Conservation (phyloP, 2,113 vertebrate species). For the Butorides virescens region DNA sequence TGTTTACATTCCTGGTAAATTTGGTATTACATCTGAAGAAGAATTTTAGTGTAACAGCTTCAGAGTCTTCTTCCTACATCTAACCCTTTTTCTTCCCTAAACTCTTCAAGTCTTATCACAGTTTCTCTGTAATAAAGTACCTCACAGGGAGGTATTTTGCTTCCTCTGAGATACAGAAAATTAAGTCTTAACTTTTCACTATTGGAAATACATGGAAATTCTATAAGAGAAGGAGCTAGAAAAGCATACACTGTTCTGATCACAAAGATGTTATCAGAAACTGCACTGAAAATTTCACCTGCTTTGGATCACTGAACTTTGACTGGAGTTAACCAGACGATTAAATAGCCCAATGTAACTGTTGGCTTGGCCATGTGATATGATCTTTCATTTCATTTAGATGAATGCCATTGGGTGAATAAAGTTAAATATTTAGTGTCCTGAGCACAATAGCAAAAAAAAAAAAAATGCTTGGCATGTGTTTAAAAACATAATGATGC, state of each 20-base stretch:
- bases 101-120: neutral
- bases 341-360: neutral
- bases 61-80: neutral
- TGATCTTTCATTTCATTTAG: neutral
- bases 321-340: neutral
- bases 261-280: neutral
- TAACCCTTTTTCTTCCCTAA: neutral
- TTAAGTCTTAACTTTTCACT: neutral
- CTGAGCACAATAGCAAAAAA: neutral
- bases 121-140: neutral
- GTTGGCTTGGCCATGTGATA: neutral
- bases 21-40: neutral
- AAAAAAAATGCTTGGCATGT: neutral
- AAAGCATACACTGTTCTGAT: neutral
- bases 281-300: neutral
- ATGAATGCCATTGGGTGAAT: neutral
- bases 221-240: neutral
- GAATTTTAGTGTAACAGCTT: neutral
- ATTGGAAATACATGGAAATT: neutral
- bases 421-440: slow-evolving; percentile 10
- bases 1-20: neutral
- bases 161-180: neutral
- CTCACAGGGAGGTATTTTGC: neutral
- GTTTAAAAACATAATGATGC: neutral
- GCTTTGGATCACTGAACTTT: slow-evolving; percentile 27